Percentiles rank a stretch among this genome's conserved stretches.
phyloP scores from a whole-genome alignment of 2,888 invertebrate genomes.

The Mythimna albipuncta region DNA sequence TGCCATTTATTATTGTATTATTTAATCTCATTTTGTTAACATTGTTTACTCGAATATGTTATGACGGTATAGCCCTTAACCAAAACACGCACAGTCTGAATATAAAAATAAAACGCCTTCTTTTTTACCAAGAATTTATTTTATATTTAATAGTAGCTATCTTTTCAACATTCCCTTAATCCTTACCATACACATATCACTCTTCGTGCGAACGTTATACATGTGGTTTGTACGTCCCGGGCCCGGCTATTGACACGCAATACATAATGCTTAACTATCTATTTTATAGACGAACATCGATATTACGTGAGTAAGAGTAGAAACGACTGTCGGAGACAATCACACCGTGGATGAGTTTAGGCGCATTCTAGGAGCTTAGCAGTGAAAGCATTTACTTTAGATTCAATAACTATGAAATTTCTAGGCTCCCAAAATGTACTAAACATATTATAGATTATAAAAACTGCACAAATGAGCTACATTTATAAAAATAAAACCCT shows the following conservation, averaged over 20 bases:
- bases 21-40: constrained; percentile 75
- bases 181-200: constrained; percentile 75
- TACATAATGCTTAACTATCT: constrained; percentile 56
- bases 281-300: constrained; percentile 63
- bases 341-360: constrained; percentile 39
- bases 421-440: constrained; percentile 58
- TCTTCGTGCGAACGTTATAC: constrained; percentile 71
- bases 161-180: constrained; percentile 77
- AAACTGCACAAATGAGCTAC: constrained; percentile 57
- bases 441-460: constrained; percentile 52
- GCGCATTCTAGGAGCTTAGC: constrained; percentile 55
- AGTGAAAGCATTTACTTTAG: constrained; percentile 39
- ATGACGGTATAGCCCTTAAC: constrained; percentile 43
- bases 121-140: constrained; percentile 85
- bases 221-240: constrained; percentile 73
- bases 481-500: constrained; percentile 64
- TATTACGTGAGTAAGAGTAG: constrained; percentile 57
- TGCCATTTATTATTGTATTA: constrained; percentile 80
- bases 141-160: constrained; percentile 81
- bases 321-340: constrained; percentile 40
- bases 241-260: constrained; percentile 62
- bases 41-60: constrained; percentile 68
- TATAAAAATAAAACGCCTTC: constrained; percentile 74
- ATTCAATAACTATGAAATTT: constrained; percentile 26
- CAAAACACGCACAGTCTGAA: constrained; percentile 71